phyloP scores from a whole-genome alignment of 2,113 vertebrate species.

The Arizona elegans region DNA sequence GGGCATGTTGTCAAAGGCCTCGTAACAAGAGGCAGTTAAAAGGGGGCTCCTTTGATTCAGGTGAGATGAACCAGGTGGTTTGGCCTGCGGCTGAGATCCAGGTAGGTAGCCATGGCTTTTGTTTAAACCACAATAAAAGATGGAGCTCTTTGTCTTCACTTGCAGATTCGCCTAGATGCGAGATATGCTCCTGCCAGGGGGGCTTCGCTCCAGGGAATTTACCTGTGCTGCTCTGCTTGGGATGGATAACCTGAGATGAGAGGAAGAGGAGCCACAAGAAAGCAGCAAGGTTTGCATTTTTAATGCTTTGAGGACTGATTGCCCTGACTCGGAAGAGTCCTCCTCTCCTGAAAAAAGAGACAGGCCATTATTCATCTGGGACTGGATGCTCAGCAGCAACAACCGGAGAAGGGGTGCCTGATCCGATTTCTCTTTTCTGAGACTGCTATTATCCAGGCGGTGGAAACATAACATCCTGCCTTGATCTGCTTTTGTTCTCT shows the following conservation, averaged over 20 bases:
- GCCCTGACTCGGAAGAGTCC: neutral
- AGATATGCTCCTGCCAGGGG: neutral
- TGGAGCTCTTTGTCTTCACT: neutral
- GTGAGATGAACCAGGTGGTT: neutral
- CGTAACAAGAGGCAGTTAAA: neutral
- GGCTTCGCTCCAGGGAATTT: neutral
- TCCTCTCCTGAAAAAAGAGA: neutral
- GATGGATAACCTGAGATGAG: neutral
- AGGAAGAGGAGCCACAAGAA: neutral
- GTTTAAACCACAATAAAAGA: neutral
- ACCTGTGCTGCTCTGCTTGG: neutral
- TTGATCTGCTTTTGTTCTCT: neutral
- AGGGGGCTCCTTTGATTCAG: neutral
- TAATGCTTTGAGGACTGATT: neutral
- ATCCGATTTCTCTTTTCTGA: neutral
- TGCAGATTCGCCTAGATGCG: neutral
- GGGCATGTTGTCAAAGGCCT: neutral
- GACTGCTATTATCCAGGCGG: neutral
- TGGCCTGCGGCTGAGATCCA: neutral
- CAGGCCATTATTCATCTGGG: neutral
- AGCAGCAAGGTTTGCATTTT: neutral
- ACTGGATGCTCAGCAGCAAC: neutral
- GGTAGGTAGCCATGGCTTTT: neutral
- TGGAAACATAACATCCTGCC: neutral
- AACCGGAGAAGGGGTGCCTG: neutral